Percentiles rank a stretch among this genome's conserved stretches.
phyloP scores from a whole-genome alignment of 2,888 invertebrate genomes.

The Willowsia nigromaculata region DNA sequence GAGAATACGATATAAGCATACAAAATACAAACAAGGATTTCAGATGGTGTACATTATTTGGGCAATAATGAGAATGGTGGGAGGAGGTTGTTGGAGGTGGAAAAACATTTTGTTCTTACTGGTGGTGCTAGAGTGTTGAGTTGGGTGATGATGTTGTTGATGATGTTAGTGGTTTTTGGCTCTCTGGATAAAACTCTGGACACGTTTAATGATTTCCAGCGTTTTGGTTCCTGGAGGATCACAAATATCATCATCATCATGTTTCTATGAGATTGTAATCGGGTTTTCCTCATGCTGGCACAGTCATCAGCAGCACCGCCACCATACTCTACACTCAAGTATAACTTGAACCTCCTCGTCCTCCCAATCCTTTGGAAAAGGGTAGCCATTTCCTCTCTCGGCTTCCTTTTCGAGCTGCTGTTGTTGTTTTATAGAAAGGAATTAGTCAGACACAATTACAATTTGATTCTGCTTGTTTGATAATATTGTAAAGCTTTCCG shows the following conservation, averaged over 20 bases:
- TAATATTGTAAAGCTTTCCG: background rate
- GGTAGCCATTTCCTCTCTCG: background rate
- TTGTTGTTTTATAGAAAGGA: constrained; percentile 4
- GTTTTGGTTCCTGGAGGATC: constrained; percentile 50
- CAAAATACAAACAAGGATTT: too few relatives aligned
- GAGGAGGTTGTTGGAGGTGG: background rate
- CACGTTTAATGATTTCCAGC: constrained; percentile 53
- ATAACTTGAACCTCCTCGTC: background rate
- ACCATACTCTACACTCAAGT: background rate
- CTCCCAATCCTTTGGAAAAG: background rate
- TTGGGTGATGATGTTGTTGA: constrained; percentile 16
- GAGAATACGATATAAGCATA: background rate
- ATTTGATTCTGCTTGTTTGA: constrained; percentile 17
- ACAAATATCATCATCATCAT: constrained; percentile 31
- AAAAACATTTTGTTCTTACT: background rate
- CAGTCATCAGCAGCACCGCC: background rate
- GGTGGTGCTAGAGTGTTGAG: background rate
- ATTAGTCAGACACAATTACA: constrained; percentile 39
- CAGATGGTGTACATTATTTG: background rate
- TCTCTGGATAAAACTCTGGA: constrained; percentile 36
- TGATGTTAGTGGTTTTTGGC: constrained; percentile 35
- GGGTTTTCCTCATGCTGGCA: constrained; percentile 39
- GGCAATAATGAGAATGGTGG: background rate
- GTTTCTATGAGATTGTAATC: constrained; percentile 30
- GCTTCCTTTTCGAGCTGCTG: background rate